Conservation (phyloP, 64 coral and sea anemone genomes). For the Dendrophyllia cribrosa region DNA sequence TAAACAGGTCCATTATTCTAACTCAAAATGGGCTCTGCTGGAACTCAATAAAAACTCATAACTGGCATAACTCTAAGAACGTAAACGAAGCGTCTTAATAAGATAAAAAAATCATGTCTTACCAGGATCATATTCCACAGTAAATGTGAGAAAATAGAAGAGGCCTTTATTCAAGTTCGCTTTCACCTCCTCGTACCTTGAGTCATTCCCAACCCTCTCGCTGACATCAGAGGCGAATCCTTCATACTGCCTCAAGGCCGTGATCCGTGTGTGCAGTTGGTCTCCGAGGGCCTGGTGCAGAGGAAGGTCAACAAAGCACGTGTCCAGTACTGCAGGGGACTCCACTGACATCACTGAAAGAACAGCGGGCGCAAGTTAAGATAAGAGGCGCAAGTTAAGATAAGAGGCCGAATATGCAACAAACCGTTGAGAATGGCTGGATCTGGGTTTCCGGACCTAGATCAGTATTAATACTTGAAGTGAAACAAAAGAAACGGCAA, state of each 20-base stretch:
- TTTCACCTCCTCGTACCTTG: not conserved
- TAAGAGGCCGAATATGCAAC: too few species aligned
- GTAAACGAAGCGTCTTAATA: too few species aligned
- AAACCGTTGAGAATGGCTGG: too few species aligned
- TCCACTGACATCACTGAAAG: conserved; percentile 42
- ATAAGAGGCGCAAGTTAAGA: not conserved
- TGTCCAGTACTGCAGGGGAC: conserved; percentile 39
- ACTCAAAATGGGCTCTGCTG: too few species aligned
- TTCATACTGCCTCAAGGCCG: conserved; percentile 34
- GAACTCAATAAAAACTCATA: too few species aligned
- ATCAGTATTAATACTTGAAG: too few species aligned
- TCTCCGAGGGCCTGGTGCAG: conserved; percentile 54
- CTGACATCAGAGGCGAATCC: conserved; percentile 49
- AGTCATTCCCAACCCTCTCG: conserved; percentile 1
- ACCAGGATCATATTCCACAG: conserved; percentile 43
- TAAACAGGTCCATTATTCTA: too few species aligned
- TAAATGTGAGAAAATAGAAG: conserved; percentile 51
- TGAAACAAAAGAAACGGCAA: too few species aligned
- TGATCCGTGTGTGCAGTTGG: conserved; percentile 40
- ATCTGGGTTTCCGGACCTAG: too few species aligned
- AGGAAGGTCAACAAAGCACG: conserved; percentile 25
- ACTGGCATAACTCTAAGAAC: too few species aligned
- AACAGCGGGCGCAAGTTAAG: not conserved
- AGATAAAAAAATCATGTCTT: not conserved
- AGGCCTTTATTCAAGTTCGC: not conserved